phyloP scores from a whole-genome alignment of 53 echinoderm and acorn worm species.

The Echinometra lucunter region DNA sequence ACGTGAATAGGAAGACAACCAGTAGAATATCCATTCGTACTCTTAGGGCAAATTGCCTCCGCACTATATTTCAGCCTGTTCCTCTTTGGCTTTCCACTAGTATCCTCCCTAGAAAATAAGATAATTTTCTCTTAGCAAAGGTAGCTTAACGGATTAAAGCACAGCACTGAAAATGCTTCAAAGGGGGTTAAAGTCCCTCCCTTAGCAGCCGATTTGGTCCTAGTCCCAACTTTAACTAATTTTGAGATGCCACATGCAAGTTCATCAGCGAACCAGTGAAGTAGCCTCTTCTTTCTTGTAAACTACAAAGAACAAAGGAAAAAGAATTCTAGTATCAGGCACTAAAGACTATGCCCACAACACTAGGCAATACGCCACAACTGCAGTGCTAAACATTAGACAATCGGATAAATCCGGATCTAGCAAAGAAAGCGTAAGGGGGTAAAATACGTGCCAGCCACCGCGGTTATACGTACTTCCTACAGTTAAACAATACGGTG shows the following conservation, averaged over 20 bases:
- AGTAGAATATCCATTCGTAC: conserved; percentile 77
- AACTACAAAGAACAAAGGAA: neutral
- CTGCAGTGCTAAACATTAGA: conserved; percentile 83
- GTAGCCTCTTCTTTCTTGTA: neutral
- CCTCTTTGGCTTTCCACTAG: conserved; percentile 60
- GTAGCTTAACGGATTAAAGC: conserved; percentile 87
- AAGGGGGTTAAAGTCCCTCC: conserved; percentile 81
- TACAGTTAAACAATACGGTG: conserved; percentile 57
- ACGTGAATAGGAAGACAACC: conserved; percentile 87
- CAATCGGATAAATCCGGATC: conserved; percentile 77
- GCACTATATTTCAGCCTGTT: conserved; percentile 67
- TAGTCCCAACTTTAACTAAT: conserved; percentile 65
- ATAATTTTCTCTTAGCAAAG: conserved; percentile 65
- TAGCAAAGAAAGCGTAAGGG: conserved; percentile 58
- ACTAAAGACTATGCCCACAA: neutral
- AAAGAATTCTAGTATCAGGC: conserved; percentile 46
- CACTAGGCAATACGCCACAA: conserved; percentile 66
- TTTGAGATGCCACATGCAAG: conserved; percentile 78
- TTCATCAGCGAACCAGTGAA: conserved; percentile 53
- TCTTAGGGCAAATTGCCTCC: conserved; percentile 77
- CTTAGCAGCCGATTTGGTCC: conserved; percentile 84
- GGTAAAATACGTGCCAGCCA: conserved; percentile 91
- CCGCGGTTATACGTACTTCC: conserved; percentile 88
- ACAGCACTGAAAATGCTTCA: conserved; percentile 88
- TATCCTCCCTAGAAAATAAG: conserved; percentile 70